A percentile compares a stretch with the other conserved stretches of the same genome.
Evolutionary conservation across 2,113 vertebrate genomes (phyloP).

Genomic region (Rhodinocichla rosea): DNA sequence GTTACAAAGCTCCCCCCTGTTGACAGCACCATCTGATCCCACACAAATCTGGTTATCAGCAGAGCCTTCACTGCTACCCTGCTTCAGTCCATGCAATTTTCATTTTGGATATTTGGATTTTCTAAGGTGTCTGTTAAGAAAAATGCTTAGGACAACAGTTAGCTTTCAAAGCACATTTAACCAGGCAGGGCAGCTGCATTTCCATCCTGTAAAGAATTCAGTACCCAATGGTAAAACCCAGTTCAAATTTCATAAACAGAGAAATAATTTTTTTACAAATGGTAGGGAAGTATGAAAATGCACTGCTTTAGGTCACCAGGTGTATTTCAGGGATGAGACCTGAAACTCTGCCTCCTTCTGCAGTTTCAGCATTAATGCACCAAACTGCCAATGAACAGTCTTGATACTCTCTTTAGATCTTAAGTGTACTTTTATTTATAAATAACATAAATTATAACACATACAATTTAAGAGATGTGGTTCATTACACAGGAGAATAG

Average conservation of each 20-base stretch:
- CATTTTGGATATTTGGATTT: neutral
- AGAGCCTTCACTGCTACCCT: neutral
- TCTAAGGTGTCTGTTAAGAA: neutral
- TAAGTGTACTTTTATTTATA: neutral
- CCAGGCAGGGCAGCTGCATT: neutral
- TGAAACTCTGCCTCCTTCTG: neutral
- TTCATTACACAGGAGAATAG: conserved; percentile 45
- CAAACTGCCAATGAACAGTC: neutral
- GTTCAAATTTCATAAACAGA: neutral
- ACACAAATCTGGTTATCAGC: neutral
- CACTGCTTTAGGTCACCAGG: neutral
- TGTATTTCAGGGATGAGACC: neutral
- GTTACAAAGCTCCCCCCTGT: neutral
- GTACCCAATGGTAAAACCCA: neutral
- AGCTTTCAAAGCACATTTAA: neutral
- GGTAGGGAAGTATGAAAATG: neutral
- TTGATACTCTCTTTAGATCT: neutral
- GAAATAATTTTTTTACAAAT: neutral
- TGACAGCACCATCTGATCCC: neutral
- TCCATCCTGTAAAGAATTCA: neutral
- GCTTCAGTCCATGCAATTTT: neutral
- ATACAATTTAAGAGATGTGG: conserved; percentile 6
- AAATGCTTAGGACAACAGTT: neutral
- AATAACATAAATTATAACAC: conserved; percentile 45
- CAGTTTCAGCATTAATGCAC: neutral